Evolutionary conservation across 2,888 invertebrate genomes (phyloP), one percentile per base, ranked within the genome.

Genomic region (Pollenia griseotomentosa): DNA sequence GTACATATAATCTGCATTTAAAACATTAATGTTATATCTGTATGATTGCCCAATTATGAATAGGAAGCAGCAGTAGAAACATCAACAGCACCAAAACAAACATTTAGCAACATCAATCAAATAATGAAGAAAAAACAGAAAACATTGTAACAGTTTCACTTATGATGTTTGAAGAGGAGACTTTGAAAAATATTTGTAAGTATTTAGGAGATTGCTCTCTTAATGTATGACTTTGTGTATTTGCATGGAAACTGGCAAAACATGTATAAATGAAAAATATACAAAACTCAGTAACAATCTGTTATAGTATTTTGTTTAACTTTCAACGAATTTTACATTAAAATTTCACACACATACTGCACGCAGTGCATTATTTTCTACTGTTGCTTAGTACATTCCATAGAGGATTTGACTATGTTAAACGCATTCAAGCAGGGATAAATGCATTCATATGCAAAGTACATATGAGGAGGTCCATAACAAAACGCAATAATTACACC

Each of bases 61-160:
- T 14, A 59, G 12, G 14, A 33, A 77, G 66, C 8, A 55, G 53
- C 44, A 53, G 10, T 10, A 40, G 14, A 42, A 44, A 55, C 48
- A 33, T 10, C 23, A 66, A 33, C 46, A 55, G n/a, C 8, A 68
- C 46, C 57, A 48, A 55, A 59, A 68, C 68, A 79, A 80, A 80
- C 44, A 80, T 23, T 61, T 11, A 42, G 33, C 33, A 71, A 63
- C 53, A 63, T 53, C 70, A 80, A 63, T 71, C 61, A 71, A 70
- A 63, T 61, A 70, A 53, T 65, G 44, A 42, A 65, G 63, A 63
- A 65, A 65, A 42, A 75, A 63, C 40, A 75, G 19, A 55, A 40
- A 70, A 80, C 42, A 33, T 48, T 68, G 14, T 61, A 42, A 61
- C 53, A 63, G n/a, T 70, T 53, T 61, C n/a, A 61, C 40, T 70